Percentiles rank a stretch among this genome's conserved stretches.
phyloP scores from a whole-genome alignment of 2,113 vertebrate species.

The Rhinolophus ferrumequinum region DNA sequence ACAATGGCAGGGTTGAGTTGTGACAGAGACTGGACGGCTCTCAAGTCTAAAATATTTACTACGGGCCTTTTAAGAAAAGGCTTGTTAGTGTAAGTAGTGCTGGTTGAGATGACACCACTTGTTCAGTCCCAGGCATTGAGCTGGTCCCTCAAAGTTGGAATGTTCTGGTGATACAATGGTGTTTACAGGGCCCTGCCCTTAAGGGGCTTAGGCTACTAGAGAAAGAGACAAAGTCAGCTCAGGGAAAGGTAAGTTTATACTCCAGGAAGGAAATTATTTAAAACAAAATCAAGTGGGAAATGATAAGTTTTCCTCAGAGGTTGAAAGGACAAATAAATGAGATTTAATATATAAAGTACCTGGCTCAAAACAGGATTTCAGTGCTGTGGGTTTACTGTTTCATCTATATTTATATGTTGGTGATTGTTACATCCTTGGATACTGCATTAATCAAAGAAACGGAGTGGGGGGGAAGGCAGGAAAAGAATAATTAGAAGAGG shows the following conservation, averaged over 20 bases:
- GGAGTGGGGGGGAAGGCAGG: neutral
- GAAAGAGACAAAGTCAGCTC: neutral
- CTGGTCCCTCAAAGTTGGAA: neutral
- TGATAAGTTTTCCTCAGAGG: neutral
- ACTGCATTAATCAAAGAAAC: neutral
- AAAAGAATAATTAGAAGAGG: neutral
- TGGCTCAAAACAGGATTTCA: neutral
- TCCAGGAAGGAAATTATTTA: neutral
- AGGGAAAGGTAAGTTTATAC: neutral
- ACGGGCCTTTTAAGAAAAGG: neutral
- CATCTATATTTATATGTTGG: neutral
- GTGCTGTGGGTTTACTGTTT: neutral
- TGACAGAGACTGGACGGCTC: neutral
- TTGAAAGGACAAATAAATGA: neutral
- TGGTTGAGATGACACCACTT: neutral
- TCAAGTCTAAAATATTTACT: neutral
- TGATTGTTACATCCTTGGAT: neutral
- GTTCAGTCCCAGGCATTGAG: neutral
- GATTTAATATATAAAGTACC: neutral
- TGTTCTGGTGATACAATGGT: neutral
- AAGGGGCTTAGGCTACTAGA: neutral
- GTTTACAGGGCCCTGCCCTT: neutral
- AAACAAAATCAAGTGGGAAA: neutral
- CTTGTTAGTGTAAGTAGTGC: neutral
- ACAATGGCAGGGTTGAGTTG: neutral